Percentiles rank a stretch among this genome's conserved stretches.
Conservation (phyloP, 2,888 invertebrate genomes). For the Napeogenes sylphis region DNA sequence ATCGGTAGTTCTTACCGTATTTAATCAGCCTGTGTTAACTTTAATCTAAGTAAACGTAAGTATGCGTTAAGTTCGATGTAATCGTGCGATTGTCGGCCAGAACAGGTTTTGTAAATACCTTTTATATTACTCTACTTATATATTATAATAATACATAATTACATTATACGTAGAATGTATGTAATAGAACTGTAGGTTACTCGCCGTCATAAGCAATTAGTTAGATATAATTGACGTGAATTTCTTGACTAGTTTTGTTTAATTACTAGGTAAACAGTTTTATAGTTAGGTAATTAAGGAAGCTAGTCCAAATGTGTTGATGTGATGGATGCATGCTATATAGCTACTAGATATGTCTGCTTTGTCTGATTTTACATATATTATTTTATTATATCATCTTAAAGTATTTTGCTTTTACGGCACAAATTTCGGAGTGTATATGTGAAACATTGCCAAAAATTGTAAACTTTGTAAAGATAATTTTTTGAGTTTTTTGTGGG, state of each 20-base stretch:
- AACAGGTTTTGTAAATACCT: conserved; percentile 39
- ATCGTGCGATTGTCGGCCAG: conserved; percentile 35
- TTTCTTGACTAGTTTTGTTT: conserved; percentile 71
- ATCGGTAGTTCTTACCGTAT: conserved; percentile 30
- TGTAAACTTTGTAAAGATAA: conserved; percentile 46
- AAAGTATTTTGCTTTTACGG: conserved; percentile 43
- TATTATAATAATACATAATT: conserved; percentile 25
- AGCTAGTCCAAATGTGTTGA: conserved; percentile 76
- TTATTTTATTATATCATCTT: conserved; percentile 34
- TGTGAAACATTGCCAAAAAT: conserved; percentile 54
- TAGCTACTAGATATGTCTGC: conserved; percentile 48
- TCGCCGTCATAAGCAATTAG: conserved; percentile 43
- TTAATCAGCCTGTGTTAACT: conserved; percentile 34
- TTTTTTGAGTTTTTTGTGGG: conserved; percentile 60
- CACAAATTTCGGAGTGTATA: conserved; percentile 37
- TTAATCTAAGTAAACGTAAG: conserved; percentile 32
- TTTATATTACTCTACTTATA: conserved; percentile 33
- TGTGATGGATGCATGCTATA: conserved; percentile 73
- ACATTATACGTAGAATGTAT: conserved; percentile 31
- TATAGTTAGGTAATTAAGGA: conserved; percentile 71
- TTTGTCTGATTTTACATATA: conserved; percentile 32
- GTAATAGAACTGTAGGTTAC: conserved; percentile 28
- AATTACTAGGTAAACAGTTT: conserved; percentile 66
- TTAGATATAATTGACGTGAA: conserved; percentile 53
- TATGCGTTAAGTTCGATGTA: conserved; percentile 33